Evolutionary conservation across 2,797 vertebrate species (phyloP), one percentile per base, ranked within the genome.

Genomic region (Poecilia picta): DNA sequence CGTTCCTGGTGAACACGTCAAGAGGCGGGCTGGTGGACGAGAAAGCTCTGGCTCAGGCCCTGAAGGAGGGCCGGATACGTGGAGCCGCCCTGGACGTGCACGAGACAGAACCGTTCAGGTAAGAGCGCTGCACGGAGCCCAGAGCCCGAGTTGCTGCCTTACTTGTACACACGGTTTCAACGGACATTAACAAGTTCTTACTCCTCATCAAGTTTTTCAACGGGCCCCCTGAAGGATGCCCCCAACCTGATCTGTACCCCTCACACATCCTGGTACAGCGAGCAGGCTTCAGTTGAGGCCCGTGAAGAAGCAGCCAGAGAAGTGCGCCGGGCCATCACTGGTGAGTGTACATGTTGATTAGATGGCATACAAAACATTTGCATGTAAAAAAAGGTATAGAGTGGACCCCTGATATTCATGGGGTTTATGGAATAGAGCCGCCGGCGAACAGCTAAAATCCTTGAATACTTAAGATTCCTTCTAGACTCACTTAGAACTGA

Each of bases 261-360:
- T 53, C 97, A 97, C 91, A 97, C 97, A 82, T 97, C 97, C 76
- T 97, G 97, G 97, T 97, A 97, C 93, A 97, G 97, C 74, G 97
- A 97, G 90, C 97, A 97, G 91, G 97, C 97, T 72, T 97, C 97
- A 25, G 96, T 97, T 84, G 97, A 97, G 88, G 96, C 97, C 85
- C 95, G 97, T 28, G 97, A 97, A 87, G 97, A 97, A 18, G 97
- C 97, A 75, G 97, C 97, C 88, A 96, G 96, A 91, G 97, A 97
- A 92, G 97, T 97, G 72, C 96, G 97, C 74, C 95, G 97, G 62
- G 97, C 97, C 86, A 97, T 97, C 87, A 97, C 97, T 86, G 97
- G 97, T 97, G 87, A 81, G 80, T 33, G 59, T 18, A 64, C 31
- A 64, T 64, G 5, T 33, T 64, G 28, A 33, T 36, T 31, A 33